Evolutionary conservation across 2,113 vertebrate genomes (phyloP).

Genomic region (Heliornis fulica): DNA sequence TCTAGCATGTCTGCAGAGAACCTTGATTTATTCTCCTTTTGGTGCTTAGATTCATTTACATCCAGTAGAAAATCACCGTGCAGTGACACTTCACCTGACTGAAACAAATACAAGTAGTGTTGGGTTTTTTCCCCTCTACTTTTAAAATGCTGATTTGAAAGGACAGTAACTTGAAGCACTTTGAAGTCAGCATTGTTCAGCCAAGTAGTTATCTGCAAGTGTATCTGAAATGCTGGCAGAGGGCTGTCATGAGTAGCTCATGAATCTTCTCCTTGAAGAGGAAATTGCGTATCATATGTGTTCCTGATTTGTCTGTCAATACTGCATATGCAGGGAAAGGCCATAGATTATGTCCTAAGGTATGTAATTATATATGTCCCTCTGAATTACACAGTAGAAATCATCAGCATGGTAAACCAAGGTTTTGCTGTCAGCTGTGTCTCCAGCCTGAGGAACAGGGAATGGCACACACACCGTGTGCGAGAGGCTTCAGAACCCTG

Average conservation of each 20-base stretch:
- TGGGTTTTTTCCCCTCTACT: background rate
- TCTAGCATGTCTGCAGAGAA: background rate
- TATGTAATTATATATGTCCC: background rate
- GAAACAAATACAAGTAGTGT: background rate
- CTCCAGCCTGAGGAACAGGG: background rate
- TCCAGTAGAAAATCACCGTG: background rate
- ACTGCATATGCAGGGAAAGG: background rate
- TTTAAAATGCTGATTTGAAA: slow-evolving; percentile 20
- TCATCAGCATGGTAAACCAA: background rate
- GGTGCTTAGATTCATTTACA: background rate
- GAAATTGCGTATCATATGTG: background rate
- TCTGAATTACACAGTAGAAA: background rate
- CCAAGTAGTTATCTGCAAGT: background rate
- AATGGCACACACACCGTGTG: rapidly evolving
- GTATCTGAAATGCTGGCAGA: background rate
- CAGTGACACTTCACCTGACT: background rate
- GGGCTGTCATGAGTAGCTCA: background rate
- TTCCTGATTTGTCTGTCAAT: background rate
- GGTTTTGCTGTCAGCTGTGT: background rate
- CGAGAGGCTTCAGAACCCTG: background rate
- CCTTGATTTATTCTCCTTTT: background rate
- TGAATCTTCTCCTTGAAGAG: background rate
- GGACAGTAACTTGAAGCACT: background rate
- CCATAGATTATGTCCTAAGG: background rate
- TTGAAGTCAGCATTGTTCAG: background rate